Conservation (phyloP, 2,797 vertebrate species). For the Rhynchotus rufescens region DNA sequence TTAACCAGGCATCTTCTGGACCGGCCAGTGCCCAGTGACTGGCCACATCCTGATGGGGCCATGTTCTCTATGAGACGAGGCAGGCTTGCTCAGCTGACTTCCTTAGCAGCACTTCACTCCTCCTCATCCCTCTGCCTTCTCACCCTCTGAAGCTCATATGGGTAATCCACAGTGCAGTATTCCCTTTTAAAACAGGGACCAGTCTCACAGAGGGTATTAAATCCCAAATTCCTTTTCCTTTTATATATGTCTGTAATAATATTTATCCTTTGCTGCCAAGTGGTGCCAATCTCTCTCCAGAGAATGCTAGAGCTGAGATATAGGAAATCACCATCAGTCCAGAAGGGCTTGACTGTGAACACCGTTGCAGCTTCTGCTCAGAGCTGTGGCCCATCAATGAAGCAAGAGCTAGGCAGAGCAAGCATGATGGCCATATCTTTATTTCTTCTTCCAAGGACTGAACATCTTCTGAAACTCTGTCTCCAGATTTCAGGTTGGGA, state of each 20-base stretch:
- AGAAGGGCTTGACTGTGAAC: background rate
- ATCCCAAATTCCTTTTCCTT: background rate
- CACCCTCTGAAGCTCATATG: background rate
- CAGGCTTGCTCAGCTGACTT: background rate
- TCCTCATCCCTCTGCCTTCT: background rate
- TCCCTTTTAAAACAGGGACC: background rate
- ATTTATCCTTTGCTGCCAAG: background rate
- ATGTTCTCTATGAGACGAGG: background rate
- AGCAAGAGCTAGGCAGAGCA: background rate
- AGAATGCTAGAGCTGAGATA: background rate
- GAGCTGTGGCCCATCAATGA: background rate
- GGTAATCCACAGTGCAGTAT: background rate
- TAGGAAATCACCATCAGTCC: background rate
- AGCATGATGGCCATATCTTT: background rate
- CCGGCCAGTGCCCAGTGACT: background rate
- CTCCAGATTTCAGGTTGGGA: background rate
- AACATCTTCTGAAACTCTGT: background rate
- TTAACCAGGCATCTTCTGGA: background rate
- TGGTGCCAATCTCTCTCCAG: background rate
- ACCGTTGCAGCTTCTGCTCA: background rate
- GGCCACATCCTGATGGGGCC: background rate
- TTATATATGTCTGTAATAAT: background rate
- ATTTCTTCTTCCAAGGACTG: background rate
- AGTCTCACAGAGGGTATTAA: background rate
- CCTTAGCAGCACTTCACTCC: background rate